A percentile compares a stretch with the other conserved stretches of the same genome.
Conservation (phyloP, 2,888 invertebrate species). For the Ormyrus labotus region DNA sequence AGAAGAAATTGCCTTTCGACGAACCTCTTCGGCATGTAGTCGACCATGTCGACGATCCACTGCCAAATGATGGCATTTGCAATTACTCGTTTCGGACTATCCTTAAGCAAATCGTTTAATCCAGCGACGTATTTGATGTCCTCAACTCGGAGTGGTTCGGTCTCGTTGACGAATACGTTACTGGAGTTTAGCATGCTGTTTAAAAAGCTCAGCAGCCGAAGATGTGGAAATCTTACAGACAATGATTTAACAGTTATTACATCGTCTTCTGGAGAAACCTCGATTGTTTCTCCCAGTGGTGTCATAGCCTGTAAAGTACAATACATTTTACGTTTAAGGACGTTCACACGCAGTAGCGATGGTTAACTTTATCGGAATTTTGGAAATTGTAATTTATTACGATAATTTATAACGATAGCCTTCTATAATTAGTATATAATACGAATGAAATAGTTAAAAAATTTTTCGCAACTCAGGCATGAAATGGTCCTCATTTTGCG, state of each 20-base stretch:
- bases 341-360: too few species aligned
- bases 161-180: neutral
- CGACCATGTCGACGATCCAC: neutral
- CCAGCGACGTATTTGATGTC: neutral
- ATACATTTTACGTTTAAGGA: too few species aligned
- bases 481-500: too few species aligned
- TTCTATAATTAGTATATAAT: neutral
- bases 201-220: neutral
- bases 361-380: too few species aligned
- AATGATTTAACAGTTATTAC: neutral
- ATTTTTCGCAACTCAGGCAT: too few species aligned
- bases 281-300: conserved; percentile 78
- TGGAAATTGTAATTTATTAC: conserved; percentile 49
- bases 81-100: neutral
- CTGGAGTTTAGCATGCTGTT: conserved; percentile 3
- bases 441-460: too few species aligned
- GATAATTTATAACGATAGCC: neutral
- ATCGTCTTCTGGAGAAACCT: neutral
- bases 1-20: too few species aligned
- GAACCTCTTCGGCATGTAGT: neutral
- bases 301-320: neutral
- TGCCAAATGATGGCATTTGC: neutral
- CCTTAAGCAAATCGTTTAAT: neutral
- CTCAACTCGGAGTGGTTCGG: neutral
- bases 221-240: neutral